These are phyloP conservation scores for Chironomus striatipennis DNA, from an alignment of 1,140 invertebrate species.

Conservation along the genomic window DNA sequence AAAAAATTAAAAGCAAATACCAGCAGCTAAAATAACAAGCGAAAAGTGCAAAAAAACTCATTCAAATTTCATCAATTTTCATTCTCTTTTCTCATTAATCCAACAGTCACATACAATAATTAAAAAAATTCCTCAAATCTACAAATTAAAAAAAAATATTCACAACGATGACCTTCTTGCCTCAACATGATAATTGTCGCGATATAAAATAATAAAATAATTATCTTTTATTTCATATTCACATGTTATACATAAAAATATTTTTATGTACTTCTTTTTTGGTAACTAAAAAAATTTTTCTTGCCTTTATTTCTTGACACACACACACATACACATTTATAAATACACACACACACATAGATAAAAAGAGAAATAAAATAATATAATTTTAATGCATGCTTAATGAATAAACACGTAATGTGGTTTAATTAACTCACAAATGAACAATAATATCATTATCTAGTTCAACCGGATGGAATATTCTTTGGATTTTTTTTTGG, in stretches of 20 bases:
- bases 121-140: background rate
- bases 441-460: background rate
- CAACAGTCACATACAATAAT: background rate
- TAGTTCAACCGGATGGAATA: too few species aligned
- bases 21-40: background rate
- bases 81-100: background rate
- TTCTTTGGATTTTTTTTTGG: too few species aligned
- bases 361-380: background rate
- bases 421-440: slow-evolving; percentile 1
- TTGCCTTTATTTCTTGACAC: background rate
- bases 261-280: background rate
- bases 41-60: background rate
- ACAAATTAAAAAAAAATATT: background rate
- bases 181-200: background rate
- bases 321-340: background rate
- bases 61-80: background rate
- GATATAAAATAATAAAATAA: background rate
- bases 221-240: too few species aligned
- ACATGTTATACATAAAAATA: background rate
- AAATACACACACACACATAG: background rate
- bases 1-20: background rate
- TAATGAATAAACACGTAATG: background rate
- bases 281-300: background rate
- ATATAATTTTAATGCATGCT: background rate
- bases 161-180: slow-evolving; percentile 17